Base-by-base conservation (phyloP, 2,113 vertebrate genomes). In the Amphiprion percula region DNA sequence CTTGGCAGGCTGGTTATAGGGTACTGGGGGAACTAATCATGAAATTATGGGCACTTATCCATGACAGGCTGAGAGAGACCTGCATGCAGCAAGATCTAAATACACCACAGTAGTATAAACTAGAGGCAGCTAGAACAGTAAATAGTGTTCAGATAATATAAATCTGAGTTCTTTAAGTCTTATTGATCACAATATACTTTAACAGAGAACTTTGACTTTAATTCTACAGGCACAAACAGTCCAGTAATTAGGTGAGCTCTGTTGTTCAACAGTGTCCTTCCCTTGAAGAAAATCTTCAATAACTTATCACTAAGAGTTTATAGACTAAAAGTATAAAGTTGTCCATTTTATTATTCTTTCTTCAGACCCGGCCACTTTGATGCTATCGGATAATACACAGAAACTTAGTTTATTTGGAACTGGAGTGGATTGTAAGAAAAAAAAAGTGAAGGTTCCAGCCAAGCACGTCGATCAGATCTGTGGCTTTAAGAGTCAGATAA, bases 31-130 rank as follows among this genome's bases (percentile, higher is more conserved):
- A 80, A 61, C 59, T 71, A 73, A 76, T 61, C 52, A 54, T 61
- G 47, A 50, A 60, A 80, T 77, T 70, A 69, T 56, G 47, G 69
- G 41, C 58, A 75, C 68, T 87, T 76, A 72, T 79, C 46, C 21
- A 53, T 80, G 66, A 33, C 46, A 19, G 24, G 33, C 54, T 75
- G 19, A 14, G 19, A 79, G 41, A 52, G 47, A 37, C 33, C 33
- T 37, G 56, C 50, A 56, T 37, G 52, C 21, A 54, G 21, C 17
- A 23, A 24, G 10, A 26, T 30, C 24, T 58, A 16, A 64, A 79
- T 68, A 54, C 59, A 79, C 72, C 67, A 76, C 41, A 53, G 50
- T 28, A 28, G 33, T 39, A 28, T 15, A 39, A 74, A 62, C 14
- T 7, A 3, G 10, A 50, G 44, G 55, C 46, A 68, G 76, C 21